Evolutionary conservation across 2,797 vertebrate species (phyloP), one percentile per base, ranked within the genome.

Genomic region (Girardinus metallicus): DNA sequence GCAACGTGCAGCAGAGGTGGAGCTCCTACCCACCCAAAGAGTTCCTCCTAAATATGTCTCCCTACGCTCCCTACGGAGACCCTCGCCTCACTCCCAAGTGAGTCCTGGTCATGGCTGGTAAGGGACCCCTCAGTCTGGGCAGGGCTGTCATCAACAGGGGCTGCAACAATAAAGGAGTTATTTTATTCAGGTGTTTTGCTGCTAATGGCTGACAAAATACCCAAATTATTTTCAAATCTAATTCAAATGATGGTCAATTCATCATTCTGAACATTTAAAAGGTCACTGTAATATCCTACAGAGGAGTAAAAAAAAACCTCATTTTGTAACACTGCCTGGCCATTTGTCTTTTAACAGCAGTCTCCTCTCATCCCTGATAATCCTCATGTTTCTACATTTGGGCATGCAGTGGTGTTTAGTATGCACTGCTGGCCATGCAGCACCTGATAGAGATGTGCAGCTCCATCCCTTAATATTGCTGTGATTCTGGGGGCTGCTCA

Each of bases 11-110:
- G 95, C 98, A 99, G 97, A 98, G 98, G 97, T 99, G 98, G 98
- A 99, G 97, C 94, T 99, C 98, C 96, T 99, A 99, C 96, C 99
- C 99, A 95, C 98, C 98, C 96, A 99, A 99, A 97, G 99, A 99
- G 96, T 99, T 99, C 97, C 97, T 99, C 94, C 97, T 99, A 97
- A 99, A 99, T 97, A 99, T 99, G 97, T 99, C 98, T 97, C 98
- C 98, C 95, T 99, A 99, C 97, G 97, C 97, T 96, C 98, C 98
- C 88, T 98, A 98, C 85, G 98, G 98, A 97, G 98, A 99, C 91
- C 98, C 97, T 83, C 98, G 98, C 95, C 98, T 99, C 97, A 98
- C 98, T 96, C 98, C 99, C 98, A 99, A 99, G 98, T 99, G 98
- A 99, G 98, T 99, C 96, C 97, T 96, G 95, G 97, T 97, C 96